Percentiles rank a stretch among this genome's conserved stretches.
These are phyloP conservation scores for Stramonita haemastoma DNA, from an alignment of 2,888 invertebrate species.

Conservation along the genomic window DNA sequence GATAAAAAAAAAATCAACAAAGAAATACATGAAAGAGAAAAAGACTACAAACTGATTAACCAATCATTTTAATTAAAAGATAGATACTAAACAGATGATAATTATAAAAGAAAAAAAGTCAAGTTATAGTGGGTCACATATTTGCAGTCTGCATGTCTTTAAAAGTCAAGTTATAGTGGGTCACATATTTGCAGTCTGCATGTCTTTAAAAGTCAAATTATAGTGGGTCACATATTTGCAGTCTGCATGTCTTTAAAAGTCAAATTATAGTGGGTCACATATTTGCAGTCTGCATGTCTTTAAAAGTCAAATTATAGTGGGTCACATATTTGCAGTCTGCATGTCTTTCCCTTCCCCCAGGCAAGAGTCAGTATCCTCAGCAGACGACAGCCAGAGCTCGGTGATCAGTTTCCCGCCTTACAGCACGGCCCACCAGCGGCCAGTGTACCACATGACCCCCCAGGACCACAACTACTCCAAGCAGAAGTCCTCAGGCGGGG, in stretches of 20 bases:
- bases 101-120: no score
- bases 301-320: no score
- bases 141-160: no score
- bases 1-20: not conserved
- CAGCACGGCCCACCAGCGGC: slow-evolving; percentile 39
- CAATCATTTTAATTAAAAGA: not conserved
- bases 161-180: no score
- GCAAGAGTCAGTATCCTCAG: slow-evolving; percentile 51
- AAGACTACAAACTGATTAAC: not conserved
- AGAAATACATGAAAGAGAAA: not conserved
- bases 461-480: slow-evolving; percentile 72
- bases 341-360: slow-evolving; percentile 36
- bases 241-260: no score
- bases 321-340: not conserved
- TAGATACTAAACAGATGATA: not conserved
- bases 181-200: no score
- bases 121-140: no score
- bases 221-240: no score
- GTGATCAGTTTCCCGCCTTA: slow-evolving; percentile 45
- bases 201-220: no score
- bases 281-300: no score
- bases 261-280: no score
- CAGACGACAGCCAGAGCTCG: slow-evolving; percentile 58
- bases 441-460: slow-evolving; percentile 54
- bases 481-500: slow-evolving; percentile 56